A percentile compares a stretch with the other conserved stretches of the same genome.
phyloP scores from a whole-genome alignment of 2,113 vertebrate species.

The Rutilus rutilus region DNA sequence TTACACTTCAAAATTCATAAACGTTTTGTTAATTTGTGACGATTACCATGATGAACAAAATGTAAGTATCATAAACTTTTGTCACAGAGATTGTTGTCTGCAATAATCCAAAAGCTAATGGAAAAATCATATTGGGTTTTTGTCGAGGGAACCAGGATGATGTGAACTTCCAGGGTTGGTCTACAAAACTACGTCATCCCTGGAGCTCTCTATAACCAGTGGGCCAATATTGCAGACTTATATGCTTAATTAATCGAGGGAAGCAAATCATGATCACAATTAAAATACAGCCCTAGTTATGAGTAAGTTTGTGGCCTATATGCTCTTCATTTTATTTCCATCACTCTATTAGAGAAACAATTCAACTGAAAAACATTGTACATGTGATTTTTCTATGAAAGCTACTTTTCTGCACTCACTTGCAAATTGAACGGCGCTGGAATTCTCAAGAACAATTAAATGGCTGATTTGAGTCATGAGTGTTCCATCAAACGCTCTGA shows the following conservation, averaged over 20 bases:
- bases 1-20: not conserved
- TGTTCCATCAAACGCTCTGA: conserved; percentile 56
- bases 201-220: not conserved
- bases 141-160: not conserved
- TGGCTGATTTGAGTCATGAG: conserved; percentile 67
- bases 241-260: not conserved
- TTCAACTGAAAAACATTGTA: not conserved
- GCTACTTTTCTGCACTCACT: not conserved
- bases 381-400: not conserved
- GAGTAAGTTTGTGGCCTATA: not conserved
- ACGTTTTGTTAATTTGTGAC: not conserved
- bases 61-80: no score
- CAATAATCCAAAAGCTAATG: no score
- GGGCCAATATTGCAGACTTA: no score
- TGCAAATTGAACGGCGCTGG: conserved; percentile 45
- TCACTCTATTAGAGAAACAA: not conserved
- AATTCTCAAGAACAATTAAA: conserved; percentile 55
- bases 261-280: not conserved
- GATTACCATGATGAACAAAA: not conserved
- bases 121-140: not conserved
- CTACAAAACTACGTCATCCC: not conserved
- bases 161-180: no score
- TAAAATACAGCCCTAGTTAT: not conserved
- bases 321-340: not conserved
- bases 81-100: not conserved